These are phyloP conservation scores for Globodera rostochiensis DNA, from an alignment of 1,140 invertebrate genomes.

Conservation along the genomic window DNA sequence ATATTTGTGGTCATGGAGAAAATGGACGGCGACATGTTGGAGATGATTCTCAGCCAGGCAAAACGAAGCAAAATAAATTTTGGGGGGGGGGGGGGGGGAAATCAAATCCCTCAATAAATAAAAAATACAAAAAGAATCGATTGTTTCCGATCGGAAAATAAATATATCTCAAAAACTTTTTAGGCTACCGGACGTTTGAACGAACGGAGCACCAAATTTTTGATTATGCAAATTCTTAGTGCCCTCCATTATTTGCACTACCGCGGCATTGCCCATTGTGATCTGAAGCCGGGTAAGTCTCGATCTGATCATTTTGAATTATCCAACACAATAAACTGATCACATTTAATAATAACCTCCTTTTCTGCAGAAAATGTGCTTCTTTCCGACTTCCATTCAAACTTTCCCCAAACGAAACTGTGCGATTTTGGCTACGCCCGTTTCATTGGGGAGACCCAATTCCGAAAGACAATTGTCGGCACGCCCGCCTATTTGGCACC, in stretches of 20 bases:
- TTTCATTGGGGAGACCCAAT: conserved; percentile 98
- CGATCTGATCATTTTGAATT: too few species aligned
- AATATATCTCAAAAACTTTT: conserved; percentile 7
- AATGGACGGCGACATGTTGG: conserved; percentile 88
- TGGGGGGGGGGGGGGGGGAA: too few species aligned
- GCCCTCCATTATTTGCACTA: conserved; percentile 95
- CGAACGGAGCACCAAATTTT: conserved; percentile 58
- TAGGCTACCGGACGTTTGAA: conserved; percentile 56
- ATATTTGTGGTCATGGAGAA: conserved; percentile 75
- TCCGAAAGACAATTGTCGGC: conserved; percentile 86
- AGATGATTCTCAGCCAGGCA: conserved; percentile 85
- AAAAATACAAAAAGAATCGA: neutral
- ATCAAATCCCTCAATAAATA: too few species aligned
- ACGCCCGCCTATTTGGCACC: conserved; percentile 80
- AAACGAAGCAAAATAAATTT: neutral
- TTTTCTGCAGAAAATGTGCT: conserved; percentile 59
- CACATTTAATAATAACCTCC: neutral
- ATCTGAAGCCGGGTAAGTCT: conserved; percentile 85
- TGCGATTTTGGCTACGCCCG: conserved; percentile 98
- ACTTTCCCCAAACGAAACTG: conserved; percentile 74
- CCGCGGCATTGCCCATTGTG: conserved; percentile 75
- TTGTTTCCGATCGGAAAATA: too few species aligned
- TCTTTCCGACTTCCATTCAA: conserved; percentile 54
- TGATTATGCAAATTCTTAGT: conserved; percentile 79
- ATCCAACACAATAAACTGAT: neutral